Base-by-base conservation (phyloP, 2,797 vertebrate species). In the Pelobates cultripes region DNA sequence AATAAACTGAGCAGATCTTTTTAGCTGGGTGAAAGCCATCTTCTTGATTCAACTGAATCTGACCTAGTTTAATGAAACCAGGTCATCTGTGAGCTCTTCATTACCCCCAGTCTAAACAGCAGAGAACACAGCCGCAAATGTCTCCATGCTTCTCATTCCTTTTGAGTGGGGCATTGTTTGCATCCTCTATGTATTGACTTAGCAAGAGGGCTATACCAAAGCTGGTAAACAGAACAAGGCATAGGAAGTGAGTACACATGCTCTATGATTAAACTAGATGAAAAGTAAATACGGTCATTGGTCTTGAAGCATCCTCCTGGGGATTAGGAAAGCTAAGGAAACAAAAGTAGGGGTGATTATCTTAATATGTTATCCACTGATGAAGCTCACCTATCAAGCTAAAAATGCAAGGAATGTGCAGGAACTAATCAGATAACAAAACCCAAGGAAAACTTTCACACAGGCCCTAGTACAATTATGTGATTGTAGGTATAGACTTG, bases 71-170 rank as follows among this genome's bases (percentile, higher is more conserved):
- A 94, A 94, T 91, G 88, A 93, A 95, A 96, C 95, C 93, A 95
- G 95, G 95, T 97, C 95, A 96, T 94, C 94, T 95, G 94, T 95
- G 95, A 95, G 94, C 94, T 96, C 95, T 94, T 96, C 95, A 97
- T 96, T 96, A 96, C 90, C 93, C 93, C 93, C 94, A 95, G 95
- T 95, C 94, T 96, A 96, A 96, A 96, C 95, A 94, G 89, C 86
- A 85, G 90, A 88, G 90, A 92, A 89, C 84, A 86, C 86, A 89
- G 90, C 90, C 89, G 90, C 86, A 89, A 86, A 85, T 85, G 89
- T 90, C 89, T 91, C 90, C 85, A 87, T 86, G 90, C 89, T 87
- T 94, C 91, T 88, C 88, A 85, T 90, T 89, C 86, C 88, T 57
- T 76, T 43, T 76, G 77, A 80, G 82, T 91, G 87, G 90, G 86